phyloP scores from a whole-genome alignment of 2,797 vertebrate species.

The Helostoma temminkii region DNA sequence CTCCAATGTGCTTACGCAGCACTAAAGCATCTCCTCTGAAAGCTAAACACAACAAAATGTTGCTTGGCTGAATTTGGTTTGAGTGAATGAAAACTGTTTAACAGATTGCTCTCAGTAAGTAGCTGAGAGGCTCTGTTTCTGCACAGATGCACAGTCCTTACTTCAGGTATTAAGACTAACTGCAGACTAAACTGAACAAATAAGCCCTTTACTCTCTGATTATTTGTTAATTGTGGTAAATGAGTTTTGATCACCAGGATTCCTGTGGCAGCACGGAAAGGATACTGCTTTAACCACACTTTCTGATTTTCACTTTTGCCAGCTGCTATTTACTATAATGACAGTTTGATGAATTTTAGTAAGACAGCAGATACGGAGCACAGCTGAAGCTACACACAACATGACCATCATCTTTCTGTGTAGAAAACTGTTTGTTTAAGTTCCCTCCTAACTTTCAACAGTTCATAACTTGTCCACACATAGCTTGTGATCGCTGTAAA shows the following conservation, averaged over 20 bases:
- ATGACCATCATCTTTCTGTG: not conserved
- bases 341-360: slow-evolving; percentile 32
- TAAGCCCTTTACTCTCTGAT: slow-evolving; percentile 34
- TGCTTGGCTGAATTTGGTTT: not conserved
- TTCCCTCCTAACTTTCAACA: too few species aligned
- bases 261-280: slow-evolving; percentile 30
- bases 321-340: slow-evolving; percentile 33
- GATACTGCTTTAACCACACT: slow-evolving; percentile 56
- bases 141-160: not conserved
- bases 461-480: too few species aligned
- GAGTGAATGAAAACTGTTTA: slow-evolving; percentile 6
- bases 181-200: slow-evolving; percentile 30
- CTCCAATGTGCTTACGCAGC: slow-evolving; percentile 21
- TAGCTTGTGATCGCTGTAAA: too few species aligned
- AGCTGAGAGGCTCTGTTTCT: not conserved
- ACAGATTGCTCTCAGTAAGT: not conserved
- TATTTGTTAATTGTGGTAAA: slow-evolving; percentile 27
- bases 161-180: slow-evolving; percentile 1
- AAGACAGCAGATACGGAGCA: not conserved
- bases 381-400: not conserved
- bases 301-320: slow-evolving; percentile 30
- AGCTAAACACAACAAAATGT: not conserved
- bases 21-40: slow-evolving; percentile 5
- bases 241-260: slow-evolving; percentile 50
- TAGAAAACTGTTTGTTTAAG: not conserved